A percentile compares a stretch with the other conserved stretches of the same genome.
Conservation (phyloP, 1,140 invertebrate species). For the Spodoptera litura region DNA sequence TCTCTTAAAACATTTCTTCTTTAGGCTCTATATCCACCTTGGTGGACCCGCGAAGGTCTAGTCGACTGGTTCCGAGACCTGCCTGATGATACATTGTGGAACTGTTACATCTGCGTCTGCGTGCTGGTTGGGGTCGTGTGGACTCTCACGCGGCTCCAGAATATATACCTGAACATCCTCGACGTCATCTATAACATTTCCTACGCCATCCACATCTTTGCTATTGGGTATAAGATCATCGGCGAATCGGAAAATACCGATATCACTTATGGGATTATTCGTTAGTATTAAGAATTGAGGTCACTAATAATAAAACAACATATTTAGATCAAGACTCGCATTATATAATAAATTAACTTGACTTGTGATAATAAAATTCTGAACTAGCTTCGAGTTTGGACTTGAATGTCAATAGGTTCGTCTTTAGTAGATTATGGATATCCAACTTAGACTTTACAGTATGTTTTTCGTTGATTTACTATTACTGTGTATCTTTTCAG, state of each 20-base stretch:
- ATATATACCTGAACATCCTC: constrained; percentile 39
- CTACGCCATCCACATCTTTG: constrained; percentile 62
- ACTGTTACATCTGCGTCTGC: constrained; percentile 60
- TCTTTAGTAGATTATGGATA: too few species aligned
- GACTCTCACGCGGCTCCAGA: constrained; percentile 46
- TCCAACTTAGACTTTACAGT: too few species aligned
- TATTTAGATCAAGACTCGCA: too few species aligned
- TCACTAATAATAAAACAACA: too few species aligned
- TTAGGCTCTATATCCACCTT: constrained; percentile 58
- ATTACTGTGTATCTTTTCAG: background rate
- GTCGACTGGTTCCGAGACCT: constrained; percentile 56
- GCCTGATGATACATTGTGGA: constrained; percentile 66
- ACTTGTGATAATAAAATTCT: too few species aligned
- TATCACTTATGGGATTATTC: constrained; percentile 49
- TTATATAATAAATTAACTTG: too few species aligned
- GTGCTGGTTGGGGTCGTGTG: constrained; percentile 55
- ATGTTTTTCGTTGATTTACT: too few species aligned
- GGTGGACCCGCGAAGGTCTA: constrained; percentile 56
- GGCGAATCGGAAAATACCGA: constrained; percentile 47
- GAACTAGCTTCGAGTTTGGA: too few species aligned
- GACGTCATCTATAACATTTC: constrained; percentile 61
- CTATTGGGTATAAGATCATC: constrained; percentile 52
- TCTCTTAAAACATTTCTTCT: background rate
- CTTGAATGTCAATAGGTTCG: too few species aligned
- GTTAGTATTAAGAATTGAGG: constrained; percentile 47